A percentile compares a stretch with the other conserved stretches of the same genome.
Conservation (phyloP, 1,140 invertebrate genomes). For the Drosophila varians region DNA sequence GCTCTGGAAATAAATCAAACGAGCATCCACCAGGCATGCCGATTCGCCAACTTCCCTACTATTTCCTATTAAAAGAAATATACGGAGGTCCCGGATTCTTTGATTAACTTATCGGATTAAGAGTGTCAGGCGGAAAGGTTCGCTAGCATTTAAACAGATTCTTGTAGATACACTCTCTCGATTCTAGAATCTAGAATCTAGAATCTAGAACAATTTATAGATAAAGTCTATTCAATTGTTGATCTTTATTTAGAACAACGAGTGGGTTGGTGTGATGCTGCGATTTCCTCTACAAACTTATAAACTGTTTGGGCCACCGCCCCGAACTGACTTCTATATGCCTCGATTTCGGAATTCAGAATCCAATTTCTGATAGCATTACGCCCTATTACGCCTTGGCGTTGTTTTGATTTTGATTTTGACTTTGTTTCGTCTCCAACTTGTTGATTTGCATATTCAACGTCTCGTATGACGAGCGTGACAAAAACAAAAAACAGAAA, state of each 20-base stretch:
- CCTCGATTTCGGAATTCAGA: not conserved
- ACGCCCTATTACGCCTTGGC: too few species aligned
- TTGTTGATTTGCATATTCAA: constrained; percentile 66
- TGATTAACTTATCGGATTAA: constrained; percentile 31
- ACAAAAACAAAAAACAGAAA: constrained; percentile 20
- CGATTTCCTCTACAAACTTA: constrained; percentile 29
- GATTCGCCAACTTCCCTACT: too few species aligned
- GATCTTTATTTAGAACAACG: constrained; percentile 44
- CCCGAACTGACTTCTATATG: too few species aligned
- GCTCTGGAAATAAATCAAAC: too few species aligned
- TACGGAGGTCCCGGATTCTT: too few species aligned
- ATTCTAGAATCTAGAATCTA: not conserved
- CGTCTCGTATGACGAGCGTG: constrained; percentile 41
- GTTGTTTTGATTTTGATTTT: constrained; percentile 10
- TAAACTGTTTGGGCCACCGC: too few species aligned
- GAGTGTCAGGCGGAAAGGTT: constrained; percentile 16
- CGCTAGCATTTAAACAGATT: constrained; percentile 11
- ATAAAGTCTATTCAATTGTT: constrained; percentile 51
- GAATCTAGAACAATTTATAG: constrained; percentile 37
- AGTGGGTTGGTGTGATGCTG: constrained; percentile 27
- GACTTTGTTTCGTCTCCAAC: constrained; percentile 33
- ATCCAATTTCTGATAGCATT: too few species aligned
- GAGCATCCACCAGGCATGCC: too few species aligned
- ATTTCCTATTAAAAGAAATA: too few species aligned
- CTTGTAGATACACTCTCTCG: constrained; percentile 4